These are phyloP conservation scores for Baccha elongata DNA, from an alignment of 2,888 invertebrate genomes.

Conservation along the genomic window DNA sequence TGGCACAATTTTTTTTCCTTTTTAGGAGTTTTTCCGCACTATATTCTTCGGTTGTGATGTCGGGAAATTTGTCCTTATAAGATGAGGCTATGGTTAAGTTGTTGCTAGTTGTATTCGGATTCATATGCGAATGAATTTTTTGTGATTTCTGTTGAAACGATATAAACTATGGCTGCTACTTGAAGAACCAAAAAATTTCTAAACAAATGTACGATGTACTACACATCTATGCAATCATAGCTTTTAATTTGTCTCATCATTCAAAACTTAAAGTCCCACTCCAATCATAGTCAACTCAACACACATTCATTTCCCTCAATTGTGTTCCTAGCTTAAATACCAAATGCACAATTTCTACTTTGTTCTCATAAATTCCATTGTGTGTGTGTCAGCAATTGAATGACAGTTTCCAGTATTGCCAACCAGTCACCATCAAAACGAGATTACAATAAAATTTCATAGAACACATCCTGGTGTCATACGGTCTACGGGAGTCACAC, in stretches of 20 bases:
- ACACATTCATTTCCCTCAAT: conserved; percentile 13
- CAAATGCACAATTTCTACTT: conserved; percentile 17
- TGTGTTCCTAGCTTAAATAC: not conserved
- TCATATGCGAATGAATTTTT: too few relatives aligned
- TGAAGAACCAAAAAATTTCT: too few relatives aligned
- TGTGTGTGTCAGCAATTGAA: conserved; percentile 53
- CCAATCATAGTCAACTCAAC: not conserved
- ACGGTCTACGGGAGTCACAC: conserved; percentile 1
- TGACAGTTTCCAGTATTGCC: conserved; percentile 8
- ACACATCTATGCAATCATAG: too few relatives aligned
- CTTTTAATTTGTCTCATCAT: not conserved
- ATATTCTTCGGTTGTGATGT: too few relatives aligned
- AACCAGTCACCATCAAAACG: conserved; percentile 24
- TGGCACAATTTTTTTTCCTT: too few relatives aligned
- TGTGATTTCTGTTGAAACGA: too few relatives aligned
- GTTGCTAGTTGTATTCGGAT: too few relatives aligned
- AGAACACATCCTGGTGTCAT: conserved; percentile 38
- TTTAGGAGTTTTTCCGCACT: too few relatives aligned
- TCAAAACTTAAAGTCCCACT: not conserved
- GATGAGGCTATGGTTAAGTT: too few relatives aligned
- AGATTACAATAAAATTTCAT: conserved; percentile 52
- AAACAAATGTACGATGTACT: too few relatives aligned
- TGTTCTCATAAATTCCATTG: conserved; percentile 48
- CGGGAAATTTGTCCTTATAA: too few relatives aligned
- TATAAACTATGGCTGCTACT: too few relatives aligned